A percentile compares a stretch with the other conserved stretches of the same genome.
Conservation (phyloP, 2,797 vertebrate genomes). For the Lycodopsis pacificus region DNA sequence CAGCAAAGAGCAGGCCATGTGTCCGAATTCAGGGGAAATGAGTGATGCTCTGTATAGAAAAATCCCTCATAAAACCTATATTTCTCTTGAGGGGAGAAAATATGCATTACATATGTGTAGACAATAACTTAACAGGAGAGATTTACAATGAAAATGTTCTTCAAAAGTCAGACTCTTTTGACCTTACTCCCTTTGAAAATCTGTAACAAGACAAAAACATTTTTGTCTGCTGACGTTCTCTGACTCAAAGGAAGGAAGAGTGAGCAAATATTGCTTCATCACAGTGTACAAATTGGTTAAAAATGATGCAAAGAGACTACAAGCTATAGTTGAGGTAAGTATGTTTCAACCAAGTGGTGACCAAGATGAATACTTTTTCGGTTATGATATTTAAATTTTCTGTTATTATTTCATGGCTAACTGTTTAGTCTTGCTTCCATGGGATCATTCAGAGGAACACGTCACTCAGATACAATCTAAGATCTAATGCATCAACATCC, state of each 20-base stretch:
- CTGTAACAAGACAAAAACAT: conserved; percentile 24
- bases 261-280: conserved; percentile 60
- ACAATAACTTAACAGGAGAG: conserved; percentile 48
- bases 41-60: conserved; percentile 24
- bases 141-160: conserved; percentile 28
- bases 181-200: conserved; percentile 53
- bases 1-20: conserved; percentile 44
- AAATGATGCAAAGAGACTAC: conserved; percentile 44
- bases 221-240: conserved; percentile 26
- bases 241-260: conserved; percentile 48
- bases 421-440: conserved; percentile 31
- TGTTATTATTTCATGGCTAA: conserved; percentile 17
- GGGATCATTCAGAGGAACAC: conserved; percentile 36
- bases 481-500: conserved; percentile 38
- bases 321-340: conserved; percentile 42
- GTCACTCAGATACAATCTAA: conserved; percentile 42
- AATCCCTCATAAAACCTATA: conserved; percentile 31
- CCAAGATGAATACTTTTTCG: conserved; percentile 52
- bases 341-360: conserved; percentile 33
- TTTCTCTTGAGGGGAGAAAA: conserved; percentile 28
- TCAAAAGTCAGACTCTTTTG: conserved; percentile 37
- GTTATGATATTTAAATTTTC: conserved; percentile 48
- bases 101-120: conserved; percentile 25
- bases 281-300: conserved; percentile 67
- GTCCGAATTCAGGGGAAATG: conserved; percentile 30